A percentile compares a stretch with the other conserved stretches of the same genome.
Evolutionary conservation across 1,140 invertebrate genomes (phyloP).

Genomic region (Drosophila suzukii): DNA sequence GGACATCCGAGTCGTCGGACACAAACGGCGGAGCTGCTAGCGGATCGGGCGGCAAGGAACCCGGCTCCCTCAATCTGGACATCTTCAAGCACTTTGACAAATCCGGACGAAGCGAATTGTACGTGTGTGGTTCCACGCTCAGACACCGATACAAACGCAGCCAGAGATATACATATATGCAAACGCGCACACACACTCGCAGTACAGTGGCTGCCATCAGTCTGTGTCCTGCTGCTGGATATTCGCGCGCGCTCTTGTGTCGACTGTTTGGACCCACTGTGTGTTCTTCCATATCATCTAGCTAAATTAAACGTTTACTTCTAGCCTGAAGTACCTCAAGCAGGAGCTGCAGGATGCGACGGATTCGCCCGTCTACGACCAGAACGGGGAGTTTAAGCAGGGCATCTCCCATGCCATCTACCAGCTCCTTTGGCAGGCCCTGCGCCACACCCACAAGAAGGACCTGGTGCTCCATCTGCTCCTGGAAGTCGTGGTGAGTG

Average conservation of each 20-base stretch:
- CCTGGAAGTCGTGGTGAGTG: conserved; percentile 89
- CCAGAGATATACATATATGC: conserved; percentile 15
- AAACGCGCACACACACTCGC: conserved; percentile 31
- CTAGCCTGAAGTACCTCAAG: conserved; percentile 81
- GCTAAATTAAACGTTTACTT: conserved; percentile 60
- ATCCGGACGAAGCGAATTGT: conserved; percentile 77
- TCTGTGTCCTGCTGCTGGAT: conserved; percentile 36
- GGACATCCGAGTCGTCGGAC: conserved; percentile 29
- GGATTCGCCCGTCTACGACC: conserved; percentile 73
- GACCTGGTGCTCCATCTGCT: conserved; percentile 89
- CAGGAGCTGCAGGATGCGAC: conserved; percentile 70
- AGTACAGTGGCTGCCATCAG: conserved; percentile 27
- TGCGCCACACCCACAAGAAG: conserved; percentile 89
- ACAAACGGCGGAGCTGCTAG: conserved; percentile 33
- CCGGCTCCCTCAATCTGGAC: conserved; percentile 57
- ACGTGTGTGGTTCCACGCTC: conserved; percentile 58
- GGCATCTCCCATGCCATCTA: conserved; percentile 86
- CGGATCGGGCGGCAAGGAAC: not conserved
- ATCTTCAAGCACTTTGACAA: conserved; percentile 82
- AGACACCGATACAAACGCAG: conserved; percentile 21
- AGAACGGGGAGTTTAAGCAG: conserved; percentile 63
- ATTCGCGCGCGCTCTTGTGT: conserved; percentile 34
- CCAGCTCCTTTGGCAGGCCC: conserved; percentile 88
- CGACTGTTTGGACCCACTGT: conserved; percentile 25
- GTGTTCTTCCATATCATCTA: conserved; percentile 1